Conservation (phyloP, 2,888 invertebrate genomes). For the Clitarchus hookeri region DNA sequence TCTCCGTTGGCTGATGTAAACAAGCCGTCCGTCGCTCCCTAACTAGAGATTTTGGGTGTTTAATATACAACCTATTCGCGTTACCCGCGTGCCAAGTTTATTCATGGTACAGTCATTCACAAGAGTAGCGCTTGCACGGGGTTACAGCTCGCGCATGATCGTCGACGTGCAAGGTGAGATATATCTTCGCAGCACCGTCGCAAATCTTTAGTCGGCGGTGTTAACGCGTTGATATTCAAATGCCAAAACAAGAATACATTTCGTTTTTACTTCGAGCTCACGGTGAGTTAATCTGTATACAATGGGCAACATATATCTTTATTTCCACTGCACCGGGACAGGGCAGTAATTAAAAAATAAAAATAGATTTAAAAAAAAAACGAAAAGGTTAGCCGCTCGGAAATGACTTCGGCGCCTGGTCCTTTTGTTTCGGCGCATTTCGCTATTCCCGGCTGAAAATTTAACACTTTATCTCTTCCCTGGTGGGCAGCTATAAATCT, state of each 20-base stretch:
- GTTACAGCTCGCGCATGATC: too few species aligned
- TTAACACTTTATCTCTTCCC: constrained; percentile 8
- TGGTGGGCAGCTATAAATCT: constrained; percentile 14
- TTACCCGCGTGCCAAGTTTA: too few species aligned
- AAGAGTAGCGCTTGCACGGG: too few species aligned
- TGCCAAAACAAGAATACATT: not conserved
- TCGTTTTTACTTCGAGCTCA: not conserved
- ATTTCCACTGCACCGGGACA: not conserved
- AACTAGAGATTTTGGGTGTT: too few species aligned
- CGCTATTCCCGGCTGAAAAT: not conserved
- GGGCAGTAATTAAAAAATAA: not conserved
- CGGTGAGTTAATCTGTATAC: not conserved
- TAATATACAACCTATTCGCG: too few species aligned
- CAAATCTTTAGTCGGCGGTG: not conserved
- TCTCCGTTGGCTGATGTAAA: too few species aligned
- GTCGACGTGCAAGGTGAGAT: too few species aligned
- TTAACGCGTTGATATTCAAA: not conserved
- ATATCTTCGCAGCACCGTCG: not conserved
- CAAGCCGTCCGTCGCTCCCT: too few species aligned
- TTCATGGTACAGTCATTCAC: too few species aligned
- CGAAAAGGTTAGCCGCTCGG: not conserved
- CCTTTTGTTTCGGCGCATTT: not conserved
- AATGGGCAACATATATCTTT: not conserved
- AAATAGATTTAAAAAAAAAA: not conserved
- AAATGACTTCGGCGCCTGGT: too few species aligned